Evolutionary conservation across 2,797 vertebrate genomes (phyloP), one percentile per base, ranked within the genome.

Genomic region (Peromyscus eremicus): DNA sequence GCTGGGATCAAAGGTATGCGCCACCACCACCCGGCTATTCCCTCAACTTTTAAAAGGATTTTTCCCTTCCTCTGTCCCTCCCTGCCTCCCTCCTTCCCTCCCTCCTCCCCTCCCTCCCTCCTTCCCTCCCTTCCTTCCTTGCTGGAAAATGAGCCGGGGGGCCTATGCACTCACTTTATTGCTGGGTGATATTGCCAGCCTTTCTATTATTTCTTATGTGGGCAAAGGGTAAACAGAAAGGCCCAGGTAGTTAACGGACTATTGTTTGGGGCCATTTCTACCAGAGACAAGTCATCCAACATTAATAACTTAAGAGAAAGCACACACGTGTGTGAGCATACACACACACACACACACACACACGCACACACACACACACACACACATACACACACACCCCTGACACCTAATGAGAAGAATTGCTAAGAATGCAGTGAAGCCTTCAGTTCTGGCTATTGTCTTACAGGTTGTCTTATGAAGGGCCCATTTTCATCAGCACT

Each of bases 271-370:
- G 81, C 29, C 62, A n/a, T 86, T 91, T 92, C 86, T 84, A 9
- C 14, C 3, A 14, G 64, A 81, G 73, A 71, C 13, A 21, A 1
- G 0, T 37, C 46, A 37, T 49, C 66, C 9, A 43, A 19, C 1
- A n/a, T 17, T 4, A 68, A 37, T 37, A 29, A 23, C 29, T 19
- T 21, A 17, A 34, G 23, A 85, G 71, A 21, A 10, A 32, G 32
- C 6, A 13, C 7, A 29, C 29, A 68, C 32, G 6, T 0, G 1
- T 1, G 2, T 3, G 29, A 5, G 3, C 8, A 13, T 3, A 29
- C 16, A 64, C 82, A 68, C 14, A 17, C 21, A 13, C 76, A 77
- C 75, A 77, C 6, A 17, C 10, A n/a, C 49, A 79, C 76, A 34
- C 7, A 17, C 4, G 34, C 16, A 64, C 82, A 49, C 34, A 37